These are phyloP conservation scores for Trisateles emortualis DNA, from an alignment of 2,888 invertebrate species.

Conservation along the genomic window DNA sequence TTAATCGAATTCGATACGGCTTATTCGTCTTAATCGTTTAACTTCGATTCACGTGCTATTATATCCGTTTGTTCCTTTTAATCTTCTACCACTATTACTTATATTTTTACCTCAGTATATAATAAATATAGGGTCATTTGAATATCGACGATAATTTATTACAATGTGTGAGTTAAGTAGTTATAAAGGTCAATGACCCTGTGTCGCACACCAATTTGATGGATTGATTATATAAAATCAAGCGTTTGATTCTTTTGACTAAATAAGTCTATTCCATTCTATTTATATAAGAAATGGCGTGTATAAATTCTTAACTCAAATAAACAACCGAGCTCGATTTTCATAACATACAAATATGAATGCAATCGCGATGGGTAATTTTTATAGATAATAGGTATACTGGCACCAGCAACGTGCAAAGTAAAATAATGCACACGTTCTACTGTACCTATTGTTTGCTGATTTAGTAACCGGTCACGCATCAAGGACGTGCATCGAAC, in stretches of 20 bases:
- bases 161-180: conserved; percentile 28
- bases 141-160: conserved; percentile 27
- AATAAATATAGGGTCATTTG: conserved; percentile 36
- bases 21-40: conserved; percentile 66
- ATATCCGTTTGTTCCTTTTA: conserved; percentile 48
- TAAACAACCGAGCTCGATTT: conserved; percentile 18
- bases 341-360: conserved; percentile 11
- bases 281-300: no score
- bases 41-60: conserved; percentile 59
- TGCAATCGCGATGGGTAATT: conserved; percentile 36
- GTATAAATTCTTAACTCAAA: no score
- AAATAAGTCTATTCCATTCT: not conserved
- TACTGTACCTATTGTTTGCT: conserved; percentile 61
- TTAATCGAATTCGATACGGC: conserved; percentile 68
- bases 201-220: conserved; percentile 15
- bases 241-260: not conserved
- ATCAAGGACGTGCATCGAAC: conserved; percentile 81
- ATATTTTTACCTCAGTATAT: conserved; percentile 40
- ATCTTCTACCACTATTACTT: conserved; percentile 30
- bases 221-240: conserved; percentile 12
- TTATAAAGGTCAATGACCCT: conserved; percentile 20
- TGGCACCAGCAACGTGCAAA: conserved; percentile 64
- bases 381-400: conserved; percentile 48
- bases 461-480: conserved; percentile 77
- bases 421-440: conserved; percentile 63